Evolutionary conservation across 2,888 invertebrate species (phyloP).

Genomic region (Agapostemon virescens): DNA sequence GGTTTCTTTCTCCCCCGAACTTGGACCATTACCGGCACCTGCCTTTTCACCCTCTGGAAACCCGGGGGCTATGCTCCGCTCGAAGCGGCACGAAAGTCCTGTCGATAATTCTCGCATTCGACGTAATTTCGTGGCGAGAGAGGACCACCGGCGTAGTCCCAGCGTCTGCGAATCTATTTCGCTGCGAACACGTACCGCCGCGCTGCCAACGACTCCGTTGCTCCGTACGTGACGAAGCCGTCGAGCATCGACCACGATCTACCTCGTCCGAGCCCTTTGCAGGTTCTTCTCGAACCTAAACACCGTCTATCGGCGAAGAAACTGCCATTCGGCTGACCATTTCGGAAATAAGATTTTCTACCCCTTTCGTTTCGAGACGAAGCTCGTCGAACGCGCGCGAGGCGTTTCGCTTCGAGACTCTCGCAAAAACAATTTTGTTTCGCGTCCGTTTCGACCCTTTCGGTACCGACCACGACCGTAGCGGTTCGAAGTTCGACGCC

Average conservation of each 20-base stretch:
- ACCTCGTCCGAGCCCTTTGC: background rate
- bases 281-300: background rate
- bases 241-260: background rate
- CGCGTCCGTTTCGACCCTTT: too few species aligned
- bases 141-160: background rate
- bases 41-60: constrained; percentile 12
- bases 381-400: background rate
- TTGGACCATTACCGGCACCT: constrained; percentile 17
- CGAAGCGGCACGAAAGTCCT: background rate
- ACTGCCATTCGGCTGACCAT: background rate
- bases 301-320: constrained; percentile 14
- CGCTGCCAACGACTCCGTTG: background rate
- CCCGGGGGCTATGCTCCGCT: background rate
- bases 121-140: constrained; percentile 35
- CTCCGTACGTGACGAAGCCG: background rate
- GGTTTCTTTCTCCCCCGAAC: constrained; percentile 6
- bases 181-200: background rate
- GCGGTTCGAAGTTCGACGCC: too few species aligned
- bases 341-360: constrained; percentile 41
- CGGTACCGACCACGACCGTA: too few species aligned
- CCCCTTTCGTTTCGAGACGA: background rate
- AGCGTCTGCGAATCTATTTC: constrained; percentile 1
- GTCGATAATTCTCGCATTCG: constrained; percentile 17
- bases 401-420: too few species aligned
- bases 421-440: too few species aligned